Percentiles rank a stretch among this genome's conserved stretches.
Evolutionary conservation across 1,140 invertebrate species (phyloP).

Genomic region (Sitobion miscanthi): DNA sequence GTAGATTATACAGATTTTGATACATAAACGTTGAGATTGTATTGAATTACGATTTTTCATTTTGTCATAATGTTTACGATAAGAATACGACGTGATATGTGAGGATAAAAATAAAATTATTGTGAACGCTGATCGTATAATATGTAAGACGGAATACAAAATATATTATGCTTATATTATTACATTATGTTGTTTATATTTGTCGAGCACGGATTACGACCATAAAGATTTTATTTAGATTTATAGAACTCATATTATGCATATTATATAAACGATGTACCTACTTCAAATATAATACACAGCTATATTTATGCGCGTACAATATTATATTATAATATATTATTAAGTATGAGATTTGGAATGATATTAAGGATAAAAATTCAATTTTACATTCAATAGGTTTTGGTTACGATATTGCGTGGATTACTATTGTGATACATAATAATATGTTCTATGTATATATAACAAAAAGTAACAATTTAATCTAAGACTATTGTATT

Average conservation of each 20-base stretch:
- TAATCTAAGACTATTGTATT: neutral
- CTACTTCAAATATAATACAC: neutral
- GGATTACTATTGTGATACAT: neutral
- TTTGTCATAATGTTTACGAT: neutral
- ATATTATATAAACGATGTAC: neutral
- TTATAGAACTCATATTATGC: neutral
- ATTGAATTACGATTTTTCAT: neutral
- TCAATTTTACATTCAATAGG: neutral
- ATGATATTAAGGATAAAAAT: neutral
- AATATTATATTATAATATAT: neutral
- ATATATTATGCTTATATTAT: neutral
- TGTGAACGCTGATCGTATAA: neutral
- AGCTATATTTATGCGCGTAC: neutral
- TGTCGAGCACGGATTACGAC: neutral
- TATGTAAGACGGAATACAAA: neutral
- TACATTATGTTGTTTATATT: neutral
- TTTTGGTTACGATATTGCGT: neutral
- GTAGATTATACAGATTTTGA: neutral
- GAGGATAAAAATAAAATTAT: neutral
- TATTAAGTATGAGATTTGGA: neutral
- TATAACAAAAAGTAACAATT: neutral
- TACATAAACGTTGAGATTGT: neutral
- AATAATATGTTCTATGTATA: neutral
- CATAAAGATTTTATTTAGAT: slow-evolving; percentile 25
- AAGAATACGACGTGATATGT: neutral